These are phyloP conservation scores for Brenthis hecate DNA, from an alignment of 2,888 invertebrate species.

Conservation along the genomic window DNA sequence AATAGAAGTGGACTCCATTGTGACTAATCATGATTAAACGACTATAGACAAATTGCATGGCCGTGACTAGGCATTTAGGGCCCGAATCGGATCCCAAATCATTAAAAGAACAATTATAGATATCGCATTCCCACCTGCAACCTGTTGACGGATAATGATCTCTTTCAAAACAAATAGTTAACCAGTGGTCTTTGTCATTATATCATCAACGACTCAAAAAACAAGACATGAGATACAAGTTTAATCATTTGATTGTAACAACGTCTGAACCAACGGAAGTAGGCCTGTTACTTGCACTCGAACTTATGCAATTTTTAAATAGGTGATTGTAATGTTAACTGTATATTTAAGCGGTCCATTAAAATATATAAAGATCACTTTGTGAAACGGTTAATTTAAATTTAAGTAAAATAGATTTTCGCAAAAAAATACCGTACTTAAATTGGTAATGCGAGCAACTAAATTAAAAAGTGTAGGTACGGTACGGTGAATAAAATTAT, in stretches of 20 bases:
- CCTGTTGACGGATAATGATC: slow-evolving; percentile 78
- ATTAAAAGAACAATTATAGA: slow-evolving; percentile 82
- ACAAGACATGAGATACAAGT: slow-evolving; percentile 29
- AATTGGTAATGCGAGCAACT: slow-evolving; percentile 17
- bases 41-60: slow-evolving; percentile 82
- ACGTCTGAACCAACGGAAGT: slow-evolving; percentile 21
- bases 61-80: slow-evolving; percentile 80
- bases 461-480: slow-evolving; percentile 51
- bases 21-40: slow-evolving; percentile 83
- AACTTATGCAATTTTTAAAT: slow-evolving; percentile 27
- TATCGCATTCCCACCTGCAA: slow-evolving; percentile 80
- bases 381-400: slow-evolving; percentile 12
- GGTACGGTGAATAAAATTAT: slow-evolving; percentile 33
- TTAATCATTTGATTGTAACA: slow-evolving; percentile 30
- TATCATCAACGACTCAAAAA: slow-evolving; percentile 28
- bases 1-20: slow-evolving; percentile 76
- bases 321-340: slow-evolving; percentile 16
- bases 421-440: slow-evolving; percentile 37
- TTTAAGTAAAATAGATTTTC: slow-evolving; percentile 15
- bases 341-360: neutral
- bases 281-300: slow-evolving; percentile 17
- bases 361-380: slow-evolving; percentile 20
- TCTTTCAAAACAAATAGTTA: slow-evolving; percentile 75
- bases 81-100: slow-evolving; percentile 73
- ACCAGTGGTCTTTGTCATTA: slow-evolving; percentile 46